Base-by-base conservation (phyloP, 2,888 invertebrate genomes). In the Fragum fragum region DNA sequence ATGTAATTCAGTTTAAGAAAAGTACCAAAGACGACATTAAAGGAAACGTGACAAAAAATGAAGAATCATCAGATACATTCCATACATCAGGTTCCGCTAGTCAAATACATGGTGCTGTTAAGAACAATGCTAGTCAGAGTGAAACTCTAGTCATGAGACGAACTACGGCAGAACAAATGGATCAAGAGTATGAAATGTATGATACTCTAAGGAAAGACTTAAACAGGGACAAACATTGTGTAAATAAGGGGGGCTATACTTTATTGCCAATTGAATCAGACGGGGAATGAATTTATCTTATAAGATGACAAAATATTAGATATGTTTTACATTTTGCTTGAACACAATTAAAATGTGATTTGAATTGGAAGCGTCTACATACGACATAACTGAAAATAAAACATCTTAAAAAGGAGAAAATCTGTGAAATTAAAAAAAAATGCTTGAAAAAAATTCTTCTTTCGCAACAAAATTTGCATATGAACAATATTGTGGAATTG, bases 201-300 rank as follows among this genome's bases (percentile, higher is more conserved):
- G 16, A 55, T 47, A 18, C 47, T 18, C n/a, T 47, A 3, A 18
- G 47, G 16, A 47, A 47, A 18, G 47, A 47, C 2, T 47, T 14
- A 47, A 14, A 5, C n/a, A 14, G 14, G 5, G 47, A 47, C n/a
- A 47, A n/a, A 47, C 5, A 47, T 3, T n/a, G 47, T 70, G 14
- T 66, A 23, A 32, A 66, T 23, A 71, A 71, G 36, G 71, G 55
- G 1, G 71, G 57, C 3, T 71, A 71, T 14, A 36, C 26, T 18
- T 52, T 71, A 18, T 32, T 71, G 36, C 21, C 55, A 11, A 55
- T 55, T 23, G 55, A 36, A 16, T 71, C 71, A 1, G 71, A 71
- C 11, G 36, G 28, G 1, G 57, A 71, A 18, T 26, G 28, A 69
- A 1, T 23, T 21, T 23, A 2, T 23, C 16, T 11, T 39, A 36